These are phyloP conservation scores for Esox masquinongy DNA, from an alignment of 2,797 vertebrate genomes.

Conservation along the genomic window DNA sequence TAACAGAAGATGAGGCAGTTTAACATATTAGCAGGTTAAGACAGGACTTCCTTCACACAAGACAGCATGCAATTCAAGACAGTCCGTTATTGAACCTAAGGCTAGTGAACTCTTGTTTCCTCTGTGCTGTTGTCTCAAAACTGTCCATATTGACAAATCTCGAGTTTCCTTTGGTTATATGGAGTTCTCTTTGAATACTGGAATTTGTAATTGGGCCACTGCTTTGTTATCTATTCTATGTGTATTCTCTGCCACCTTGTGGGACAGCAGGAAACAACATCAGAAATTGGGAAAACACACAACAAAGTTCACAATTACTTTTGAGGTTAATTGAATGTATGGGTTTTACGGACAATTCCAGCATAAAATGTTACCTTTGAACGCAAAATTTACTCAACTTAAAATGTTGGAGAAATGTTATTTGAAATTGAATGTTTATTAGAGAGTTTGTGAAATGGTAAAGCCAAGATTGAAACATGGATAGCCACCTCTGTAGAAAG, in stretches of 20 bases:
- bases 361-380: too few relatives aligned
- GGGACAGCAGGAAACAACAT: neutral
- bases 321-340: neutral
- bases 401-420: too few relatives aligned
- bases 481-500: too few relatives aligned
- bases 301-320: neutral
- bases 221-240: neutral
- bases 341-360: neutral
- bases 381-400: too few relatives aligned
- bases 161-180: neutral
- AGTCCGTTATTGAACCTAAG: neutral
- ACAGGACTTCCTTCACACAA: neutral
- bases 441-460: too few relatives aligned
- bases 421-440: too few relatives aligned
- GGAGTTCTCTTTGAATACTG: neutral
- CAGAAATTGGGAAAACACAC: neutral
- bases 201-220: neutral
- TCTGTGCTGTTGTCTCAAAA: neutral
- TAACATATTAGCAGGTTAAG: neutral
- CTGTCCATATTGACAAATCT: neutral
- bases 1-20: neutral
- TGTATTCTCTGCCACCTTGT: neutral
- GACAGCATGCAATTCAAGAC: neutral
- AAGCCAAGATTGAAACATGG: too few relatives aligned
- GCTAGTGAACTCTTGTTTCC: neutral